Base-by-base conservation (phyloP, 2,113 vertebrate species). In the Microcebus lehilahytsara region DNA sequence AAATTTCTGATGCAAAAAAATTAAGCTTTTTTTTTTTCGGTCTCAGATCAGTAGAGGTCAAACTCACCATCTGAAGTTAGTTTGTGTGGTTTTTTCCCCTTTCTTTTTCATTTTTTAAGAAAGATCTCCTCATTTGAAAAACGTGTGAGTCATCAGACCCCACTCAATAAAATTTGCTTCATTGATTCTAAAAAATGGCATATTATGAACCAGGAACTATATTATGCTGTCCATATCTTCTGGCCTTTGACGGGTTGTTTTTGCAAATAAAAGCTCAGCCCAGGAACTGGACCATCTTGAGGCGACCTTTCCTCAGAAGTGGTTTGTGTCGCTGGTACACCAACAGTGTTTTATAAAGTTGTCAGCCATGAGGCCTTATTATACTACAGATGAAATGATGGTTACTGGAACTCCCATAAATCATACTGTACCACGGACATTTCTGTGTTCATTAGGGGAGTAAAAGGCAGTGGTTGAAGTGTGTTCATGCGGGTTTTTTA, bases 21-120 rank as follows among this genome's bases (percentile, higher is more conserved):
- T 97, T 98, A 98, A 98, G 37, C n/a, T n/a, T n/a, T 11, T 85
- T 93, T 97, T 97, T 97, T 98, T 98, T 97, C 95, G 96, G 96
- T 98, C 96, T 98, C n/a, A 95, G 97, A 98, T 95, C 97, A 97
- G 95, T 95, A 96, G 95, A 99, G 98, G 98, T 98, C 98, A 98
- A 98, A 98, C 85, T 97, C 90, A 1, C 98, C 98, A 99, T 99
- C 98, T 99, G 98, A 99, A 99, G 91, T 98, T 99, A 97, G 98
- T 99, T 99, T 99, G 98, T 96, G 87, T 98, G 92, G 96, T 93
- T 88, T 77, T 79, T 69, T 79, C 11, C 9, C 25, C 32, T 66
- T 89, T 97, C 80, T 89, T 78, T 96, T 72, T 98, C 92, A 93
- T 96, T 98, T 93, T 78, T 79, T 93, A 1, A 25, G 58, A 17